These are phyloP conservation scores for Lontra canadensis DNA, from an alignment of 2,113 vertebrate species.

Conservation along the genomic window DNA sequence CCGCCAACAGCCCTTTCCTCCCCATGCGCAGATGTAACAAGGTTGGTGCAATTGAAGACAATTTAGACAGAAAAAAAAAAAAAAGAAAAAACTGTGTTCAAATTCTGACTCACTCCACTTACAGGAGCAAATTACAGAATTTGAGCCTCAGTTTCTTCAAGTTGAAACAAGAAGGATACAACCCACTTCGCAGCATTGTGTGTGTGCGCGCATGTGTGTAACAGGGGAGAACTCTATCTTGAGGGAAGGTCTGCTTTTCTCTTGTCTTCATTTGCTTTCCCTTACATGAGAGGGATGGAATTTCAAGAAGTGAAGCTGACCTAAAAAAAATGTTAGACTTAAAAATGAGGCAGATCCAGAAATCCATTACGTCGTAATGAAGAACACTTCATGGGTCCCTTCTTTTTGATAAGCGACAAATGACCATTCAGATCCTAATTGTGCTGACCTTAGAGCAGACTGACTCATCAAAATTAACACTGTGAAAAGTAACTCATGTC, in stretches of 20 bases:
- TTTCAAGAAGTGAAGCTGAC: conserved; percentile 24
- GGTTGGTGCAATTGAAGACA: neutral
- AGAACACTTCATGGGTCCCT: neutral
- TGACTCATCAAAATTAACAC: conserved; percentile 47
- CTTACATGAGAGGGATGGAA: conserved; percentile 6
- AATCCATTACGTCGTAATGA: neutral
- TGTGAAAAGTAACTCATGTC: neutral
- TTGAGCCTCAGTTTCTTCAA: neutral
- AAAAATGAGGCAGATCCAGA: conserved; percentile 23
- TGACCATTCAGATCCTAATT: neutral
- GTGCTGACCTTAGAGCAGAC: neutral
- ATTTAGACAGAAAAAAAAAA: neutral
- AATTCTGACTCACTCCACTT: neutral
- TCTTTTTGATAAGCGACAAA: conserved; percentile 29
- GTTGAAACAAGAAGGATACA: neutral
- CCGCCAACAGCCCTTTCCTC: neutral
- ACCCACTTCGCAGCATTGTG: neutral
- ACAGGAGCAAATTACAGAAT: neutral
- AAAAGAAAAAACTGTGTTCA: neutral
- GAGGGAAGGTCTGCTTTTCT: neutral
- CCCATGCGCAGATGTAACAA: neutral
- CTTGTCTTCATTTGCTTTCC: conserved; percentile 28
- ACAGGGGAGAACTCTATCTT: neutral
- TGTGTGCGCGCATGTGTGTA: neutral
- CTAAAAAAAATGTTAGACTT: conserved; percentile 20